Evolutionary conservation across 2,113 vertebrate species (phyloP), one percentile per base, ranked within the genome.

Genomic region (Scortum barcoo): DNA sequence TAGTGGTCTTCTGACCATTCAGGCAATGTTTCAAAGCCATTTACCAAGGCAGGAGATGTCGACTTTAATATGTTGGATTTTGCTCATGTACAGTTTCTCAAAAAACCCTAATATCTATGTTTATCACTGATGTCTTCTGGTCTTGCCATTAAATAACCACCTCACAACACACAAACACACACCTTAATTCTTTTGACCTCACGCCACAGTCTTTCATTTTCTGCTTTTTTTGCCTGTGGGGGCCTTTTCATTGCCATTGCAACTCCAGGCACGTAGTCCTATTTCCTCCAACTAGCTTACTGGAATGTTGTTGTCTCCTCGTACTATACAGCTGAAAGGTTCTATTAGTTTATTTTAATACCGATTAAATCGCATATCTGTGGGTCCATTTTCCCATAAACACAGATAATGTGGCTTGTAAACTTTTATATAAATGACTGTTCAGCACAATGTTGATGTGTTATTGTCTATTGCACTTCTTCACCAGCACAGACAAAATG

Each of bases 301-400:
- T 79, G 63, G 69, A 90, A 92, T 90, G 66, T 84, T 46, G 14
- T 46, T 48, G 46, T 48, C 46, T 48, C 19, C 46, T 17, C 17
- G 19, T 17, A 48, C 16, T 48, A 48, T 48, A 48, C 16, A 19
- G 78, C 85, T 72, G 79, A 90, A 91, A 90, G 73, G 81, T 86
- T 90, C 74, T 85, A 91, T 92, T 91, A 81, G 86, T 91, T 94
- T 93, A 87, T 93, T 91, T 88, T 82, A 78, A 78, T 36, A 77
- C 19, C 89, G 91, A 94, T 94, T 88, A 82, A 76, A 88, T 94
- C 85, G 92, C 69, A 78, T 77, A 87, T 90, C 84, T 78, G 71
- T 89, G 80, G 79, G 82, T 65, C 85, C 86, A 88, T 92, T 90
- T 91, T 80, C 71, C 66, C 56, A 81, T 78, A 85, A 92, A 89